phyloP scores from a whole-genome alignment of 2,113 vertebrate species.

The Tor tambroides region DNA sequence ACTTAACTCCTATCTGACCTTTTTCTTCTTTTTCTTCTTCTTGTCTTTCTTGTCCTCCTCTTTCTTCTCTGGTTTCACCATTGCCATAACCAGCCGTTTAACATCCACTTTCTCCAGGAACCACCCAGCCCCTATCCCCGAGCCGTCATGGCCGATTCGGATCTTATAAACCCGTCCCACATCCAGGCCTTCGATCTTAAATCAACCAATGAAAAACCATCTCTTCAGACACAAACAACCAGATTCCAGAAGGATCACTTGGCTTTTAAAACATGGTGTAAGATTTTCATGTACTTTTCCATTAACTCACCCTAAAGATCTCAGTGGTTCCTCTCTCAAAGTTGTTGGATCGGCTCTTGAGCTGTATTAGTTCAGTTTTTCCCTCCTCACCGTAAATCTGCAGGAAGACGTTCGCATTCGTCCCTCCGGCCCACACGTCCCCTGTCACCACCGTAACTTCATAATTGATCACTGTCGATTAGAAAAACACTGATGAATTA shows the following conservation, averaged over 20 bases:
- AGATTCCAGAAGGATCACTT: background rate
- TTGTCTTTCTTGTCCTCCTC: conserved; percentile 80
- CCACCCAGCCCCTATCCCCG: conserved; percentile 90
- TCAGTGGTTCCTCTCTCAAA: conserved; percentile 90
- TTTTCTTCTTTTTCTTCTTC: conserved; percentile 78
- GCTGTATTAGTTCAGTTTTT: conserved; percentile 85
- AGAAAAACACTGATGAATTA: background rate
- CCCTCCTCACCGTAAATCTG: conserved; percentile 91
- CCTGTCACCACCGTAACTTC: conserved; percentile 89
- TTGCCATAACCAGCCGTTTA: conserved; percentile 72
- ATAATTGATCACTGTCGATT: conserved; percentile 90
- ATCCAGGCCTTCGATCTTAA: conserved; percentile 87
- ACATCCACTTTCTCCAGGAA: conserved; percentile 86
- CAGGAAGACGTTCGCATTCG: conserved; percentile 90
- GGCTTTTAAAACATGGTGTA: background rate
- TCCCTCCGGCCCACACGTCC: conserved; percentile 80
- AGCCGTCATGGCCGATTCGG: conserved; percentile 90
- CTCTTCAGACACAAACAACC: background rate
- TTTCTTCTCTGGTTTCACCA: conserved; percentile 80
- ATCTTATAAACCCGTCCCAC: conserved; percentile 93
- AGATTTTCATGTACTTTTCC: background rate
- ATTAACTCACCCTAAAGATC: conserved; percentile 85
- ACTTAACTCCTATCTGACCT: conserved; percentile 43
- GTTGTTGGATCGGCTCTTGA: conserved; percentile 91
- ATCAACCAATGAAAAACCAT: background rate